Evolutionary conservation across 2,797 vertebrate genomes (phyloP), one percentile per base, ranked within the genome.

Genomic region (Syngnathus acus): DNA sequence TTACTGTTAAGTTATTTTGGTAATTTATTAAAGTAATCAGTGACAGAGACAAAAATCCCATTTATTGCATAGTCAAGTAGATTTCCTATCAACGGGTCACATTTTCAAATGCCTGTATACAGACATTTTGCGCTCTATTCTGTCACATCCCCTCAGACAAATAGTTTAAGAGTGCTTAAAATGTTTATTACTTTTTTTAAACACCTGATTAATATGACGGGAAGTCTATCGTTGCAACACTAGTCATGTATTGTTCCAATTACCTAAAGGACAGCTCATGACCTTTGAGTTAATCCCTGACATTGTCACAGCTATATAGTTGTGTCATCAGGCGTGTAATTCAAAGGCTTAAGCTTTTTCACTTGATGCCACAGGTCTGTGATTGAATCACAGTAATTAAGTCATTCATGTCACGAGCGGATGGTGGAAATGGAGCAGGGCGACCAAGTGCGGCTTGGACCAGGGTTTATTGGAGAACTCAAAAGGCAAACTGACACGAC

Each of bases 281-380:
- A 48, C 53, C 65, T 38, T 48, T 60, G 1, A 17, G 75, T 66
- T 81, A 76, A 78, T 80, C 69, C 65, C 37, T 73, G 8, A 77
- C 50, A 21, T 58, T 58, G 72, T 57, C 37, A 13, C 76, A 72
- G 76, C 62, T 19, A 73, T 23, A 57, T 23, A 61, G 53, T 54
- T 69, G 65, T 78, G 64, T 66, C 66, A 71, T 70, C 65, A 81
- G 70, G 73, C 71, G 66, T 69, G 50, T 70, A 68, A 73, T 61
- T 62, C 9, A 67, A 82, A 32, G 62, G 67, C 43, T 71, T 68
- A 64, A 71, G 38, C 53, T 65, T 21, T 65, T 66, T 64, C 62
- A 66, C 58, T 8, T 65, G 70, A 58, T 51, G 11, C 40, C 64
- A 72, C 17, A 68, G 67, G 39, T 75, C 66, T 23, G 58, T 59